These are phyloP conservation scores for Cherax destructor DNA, from an alignment of 1,140 invertebrate species.

Conservation along the genomic window DNA sequence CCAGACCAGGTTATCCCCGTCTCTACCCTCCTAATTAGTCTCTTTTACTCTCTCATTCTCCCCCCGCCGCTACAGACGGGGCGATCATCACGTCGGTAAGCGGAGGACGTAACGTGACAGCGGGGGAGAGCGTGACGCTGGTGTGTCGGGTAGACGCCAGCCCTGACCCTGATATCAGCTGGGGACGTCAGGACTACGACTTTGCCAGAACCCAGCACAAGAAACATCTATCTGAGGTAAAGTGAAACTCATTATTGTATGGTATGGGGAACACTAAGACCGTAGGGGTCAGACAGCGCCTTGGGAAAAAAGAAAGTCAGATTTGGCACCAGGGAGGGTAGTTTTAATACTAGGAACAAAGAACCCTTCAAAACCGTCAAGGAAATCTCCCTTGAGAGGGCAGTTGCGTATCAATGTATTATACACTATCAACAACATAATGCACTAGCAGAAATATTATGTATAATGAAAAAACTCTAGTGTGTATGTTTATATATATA, in stretches of 20 bases:
- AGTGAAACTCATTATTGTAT: neutral
- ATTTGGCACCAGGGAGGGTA: no score
- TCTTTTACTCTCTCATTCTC: neutral
- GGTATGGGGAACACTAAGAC: no score
- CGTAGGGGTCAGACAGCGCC: no score
- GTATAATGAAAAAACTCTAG: no score
- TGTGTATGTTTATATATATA: no score
- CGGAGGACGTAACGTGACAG: constrained; percentile 1
- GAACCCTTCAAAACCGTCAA: no score
- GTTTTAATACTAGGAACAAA: no score
- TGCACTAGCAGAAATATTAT: no score
- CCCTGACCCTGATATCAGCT: constrained; percentile 32
- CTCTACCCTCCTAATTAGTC: neutral
- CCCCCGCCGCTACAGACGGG: neutral
- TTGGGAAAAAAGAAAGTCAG: no score
- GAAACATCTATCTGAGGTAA: constrained; percentile 35
- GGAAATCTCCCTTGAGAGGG: no score
- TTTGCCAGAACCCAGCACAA: constrained; percentile 37
- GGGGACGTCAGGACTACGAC: constrained; percentile 16
- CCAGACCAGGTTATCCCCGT: neutral
- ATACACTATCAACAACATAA: no score
- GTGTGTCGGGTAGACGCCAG: constrained; percentile 27
- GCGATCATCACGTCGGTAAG: constrained; percentile 26
- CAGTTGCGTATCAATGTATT: no score
- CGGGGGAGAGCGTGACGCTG: constrained; percentile 6